Evolutionary conservation across 2,797 vertebrate species (phyloP).

Genomic region (Acanthiza pusilla): DNA sequence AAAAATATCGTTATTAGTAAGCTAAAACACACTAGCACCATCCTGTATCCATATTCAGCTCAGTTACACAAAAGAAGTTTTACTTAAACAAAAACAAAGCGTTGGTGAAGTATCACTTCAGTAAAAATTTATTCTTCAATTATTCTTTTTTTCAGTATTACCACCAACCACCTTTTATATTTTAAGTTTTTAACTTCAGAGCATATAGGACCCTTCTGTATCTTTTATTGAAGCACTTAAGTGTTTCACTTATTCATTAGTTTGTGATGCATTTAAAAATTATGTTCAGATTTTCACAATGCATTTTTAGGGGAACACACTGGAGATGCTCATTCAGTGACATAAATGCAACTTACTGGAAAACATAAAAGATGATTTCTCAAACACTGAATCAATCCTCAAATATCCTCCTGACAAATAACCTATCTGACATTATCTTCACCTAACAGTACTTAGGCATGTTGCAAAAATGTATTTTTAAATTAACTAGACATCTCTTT

Average conservation of each 20-base stretch:
- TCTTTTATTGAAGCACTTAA: background rate
- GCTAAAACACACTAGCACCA: background rate
- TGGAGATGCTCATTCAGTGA: background rate
- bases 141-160: background rate
- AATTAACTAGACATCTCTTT: background rate
- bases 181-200: background rate
- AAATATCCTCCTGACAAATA: background rate
- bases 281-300: background rate
- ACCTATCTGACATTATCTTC: background rate
- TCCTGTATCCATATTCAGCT: background rate
- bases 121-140: background rate
- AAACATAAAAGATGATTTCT: background rate
- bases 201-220: background rate
- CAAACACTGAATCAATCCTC: background rate
- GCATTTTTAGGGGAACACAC: background rate
- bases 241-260: background rate
- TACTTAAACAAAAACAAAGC: background rate
- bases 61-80: background rate
- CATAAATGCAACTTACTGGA: background rate
- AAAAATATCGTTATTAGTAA: background rate
- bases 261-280: background rate
- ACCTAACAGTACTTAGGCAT: background rate
- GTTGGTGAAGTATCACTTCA: background rate
- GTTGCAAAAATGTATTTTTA: background rate
- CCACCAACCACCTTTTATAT: background rate